phyloP scores from a whole-genome alignment of 2,797 vertebrate species.

The Arctocebus calabarensis region DNA sequence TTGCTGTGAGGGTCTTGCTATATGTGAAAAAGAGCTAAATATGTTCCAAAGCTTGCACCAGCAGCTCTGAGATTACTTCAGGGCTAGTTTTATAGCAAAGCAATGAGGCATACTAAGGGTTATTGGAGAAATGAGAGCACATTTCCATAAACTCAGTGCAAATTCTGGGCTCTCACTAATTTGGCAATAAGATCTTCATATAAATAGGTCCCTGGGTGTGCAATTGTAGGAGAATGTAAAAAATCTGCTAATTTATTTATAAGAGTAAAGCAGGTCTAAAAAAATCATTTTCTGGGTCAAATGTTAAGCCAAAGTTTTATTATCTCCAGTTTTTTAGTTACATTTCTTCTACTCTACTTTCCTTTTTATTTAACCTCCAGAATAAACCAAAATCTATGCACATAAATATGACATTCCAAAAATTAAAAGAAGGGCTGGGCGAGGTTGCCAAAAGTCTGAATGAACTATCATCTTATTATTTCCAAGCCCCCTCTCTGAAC shows the following conservation, averaged over 20 bases:
- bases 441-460: not conserved
- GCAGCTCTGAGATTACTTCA: not conserved
- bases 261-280: slow-evolving; percentile 23
- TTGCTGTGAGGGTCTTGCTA: not conserved
- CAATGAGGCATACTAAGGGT: not conserved
- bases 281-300: slow-evolving; percentile 26
- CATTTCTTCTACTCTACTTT: not conserved
- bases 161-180: slow-evolving; percentile 19
- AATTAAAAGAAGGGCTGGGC: not conserved
- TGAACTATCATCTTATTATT: not conserved
- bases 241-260: slow-evolving; percentile 8
- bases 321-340: not conserved
- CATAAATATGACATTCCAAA: not conserved
- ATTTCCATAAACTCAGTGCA: slow-evolving; percentile 18
- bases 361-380: not conserved
- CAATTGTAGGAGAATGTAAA: not conserved
- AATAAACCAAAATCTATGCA: slow-evolving; percentile 41
- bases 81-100: slow-evolving; percentile 41
- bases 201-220: not conserved
- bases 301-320: slow-evolving; percentile 50
- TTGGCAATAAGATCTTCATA: not conserved
- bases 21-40: slow-evolving; percentile 32
- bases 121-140: slow-evolving; percentile 15
- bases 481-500: not conserved
- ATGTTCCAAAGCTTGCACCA: not conserved